These are phyloP conservation scores for Thecocarcelia acutangulata DNA, from an alignment of 2,888 invertebrate genomes.

Conservation along the genomic window DNA sequence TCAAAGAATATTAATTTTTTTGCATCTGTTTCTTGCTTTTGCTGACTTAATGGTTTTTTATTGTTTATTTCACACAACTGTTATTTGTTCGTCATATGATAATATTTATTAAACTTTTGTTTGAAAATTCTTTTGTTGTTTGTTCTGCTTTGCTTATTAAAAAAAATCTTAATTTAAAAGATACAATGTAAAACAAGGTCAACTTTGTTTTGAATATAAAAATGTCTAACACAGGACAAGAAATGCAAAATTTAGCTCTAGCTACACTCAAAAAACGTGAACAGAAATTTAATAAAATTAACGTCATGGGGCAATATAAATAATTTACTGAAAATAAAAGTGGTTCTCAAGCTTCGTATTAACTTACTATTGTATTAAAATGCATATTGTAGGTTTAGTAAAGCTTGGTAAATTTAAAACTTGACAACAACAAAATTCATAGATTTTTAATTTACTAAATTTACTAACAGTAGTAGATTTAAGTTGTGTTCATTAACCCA, in stretches of 20 bases:
- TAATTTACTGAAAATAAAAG: no score
- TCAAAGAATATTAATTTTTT: slow-evolving; percentile 43
- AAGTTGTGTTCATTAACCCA: no score
- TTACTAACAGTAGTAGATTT: no score
- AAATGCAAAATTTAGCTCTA: not conserved
- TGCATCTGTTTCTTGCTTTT: slow-evolving; percentile 1
- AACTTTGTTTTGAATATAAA: slow-evolving; percentile 30
- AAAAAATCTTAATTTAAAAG: not conserved
- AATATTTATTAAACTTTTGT: slow-evolving; percentile 47
- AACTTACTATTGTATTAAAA: no score
- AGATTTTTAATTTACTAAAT: no score
- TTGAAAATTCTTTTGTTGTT: slow-evolving; percentile 10
- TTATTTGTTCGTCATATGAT: slow-evolving; percentile 27
- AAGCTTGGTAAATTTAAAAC: no score
- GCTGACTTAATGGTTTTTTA: slow-evolving; percentile 45
- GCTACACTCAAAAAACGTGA: no score
- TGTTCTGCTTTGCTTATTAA: not conserved
- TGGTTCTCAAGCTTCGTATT: no score
- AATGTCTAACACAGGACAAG: not conserved
- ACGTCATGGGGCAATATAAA: no score
- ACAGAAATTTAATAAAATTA: no score
- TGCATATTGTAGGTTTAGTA: no score
- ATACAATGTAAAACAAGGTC: slow-evolving; percentile 35
- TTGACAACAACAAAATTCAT: no score
- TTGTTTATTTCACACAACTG: slow-evolving; percentile 13